These are phyloP conservation scores for Microctonus hyperodae DNA, from an alignment of 2,888 invertebrate genomes.

Conservation along the genomic window DNA sequence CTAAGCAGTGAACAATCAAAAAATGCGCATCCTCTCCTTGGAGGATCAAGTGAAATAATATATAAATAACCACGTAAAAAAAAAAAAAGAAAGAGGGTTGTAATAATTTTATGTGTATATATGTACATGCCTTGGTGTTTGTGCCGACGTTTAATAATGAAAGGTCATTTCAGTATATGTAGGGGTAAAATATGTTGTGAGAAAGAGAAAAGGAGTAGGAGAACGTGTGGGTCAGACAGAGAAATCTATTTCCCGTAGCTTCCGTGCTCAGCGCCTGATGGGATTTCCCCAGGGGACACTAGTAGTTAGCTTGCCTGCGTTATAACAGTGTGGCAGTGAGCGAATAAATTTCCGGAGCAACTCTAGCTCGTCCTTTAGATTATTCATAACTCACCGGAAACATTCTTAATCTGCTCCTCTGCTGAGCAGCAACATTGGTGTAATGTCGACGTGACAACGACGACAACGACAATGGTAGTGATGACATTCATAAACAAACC, in stretches of 20 bases:
- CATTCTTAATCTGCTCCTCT: slow-evolving; percentile 36
- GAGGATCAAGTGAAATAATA: no score
- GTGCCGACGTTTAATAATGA: slow-evolving; percentile 30
- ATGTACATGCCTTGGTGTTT: background rate
- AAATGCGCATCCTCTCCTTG: no score
- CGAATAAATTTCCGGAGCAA: slow-evolving; percentile 6
- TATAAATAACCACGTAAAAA: no score
- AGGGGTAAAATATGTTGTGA: background rate
- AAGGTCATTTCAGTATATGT: slow-evolving; percentile 15
- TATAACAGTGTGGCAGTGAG: no score
- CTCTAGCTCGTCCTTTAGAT: slow-evolving; percentile 23
- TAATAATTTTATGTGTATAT: background rate
- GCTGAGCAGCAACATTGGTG: slow-evolving; percentile 25
- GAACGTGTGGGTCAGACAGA: no score
- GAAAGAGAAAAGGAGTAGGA: background rate
- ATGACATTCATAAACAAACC: slow-evolving; percentile 7
- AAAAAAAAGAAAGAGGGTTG: background rate
- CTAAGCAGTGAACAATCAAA: no score
- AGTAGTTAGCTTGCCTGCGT: no score
- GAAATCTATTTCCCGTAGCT: no score
- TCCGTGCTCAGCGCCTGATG: no score
- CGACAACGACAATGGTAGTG: slow-evolving; percentile 14
- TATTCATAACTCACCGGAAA: slow-evolving; percentile 37
- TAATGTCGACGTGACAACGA: slow-evolving; percentile 19
- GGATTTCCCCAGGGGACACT: no score